Percentiles rank a stretch among this genome's conserved stretches.
Evolutionary conservation across 2,888 invertebrate species (phyloP).

Genomic region (Dryobotodes eremita): DNA sequence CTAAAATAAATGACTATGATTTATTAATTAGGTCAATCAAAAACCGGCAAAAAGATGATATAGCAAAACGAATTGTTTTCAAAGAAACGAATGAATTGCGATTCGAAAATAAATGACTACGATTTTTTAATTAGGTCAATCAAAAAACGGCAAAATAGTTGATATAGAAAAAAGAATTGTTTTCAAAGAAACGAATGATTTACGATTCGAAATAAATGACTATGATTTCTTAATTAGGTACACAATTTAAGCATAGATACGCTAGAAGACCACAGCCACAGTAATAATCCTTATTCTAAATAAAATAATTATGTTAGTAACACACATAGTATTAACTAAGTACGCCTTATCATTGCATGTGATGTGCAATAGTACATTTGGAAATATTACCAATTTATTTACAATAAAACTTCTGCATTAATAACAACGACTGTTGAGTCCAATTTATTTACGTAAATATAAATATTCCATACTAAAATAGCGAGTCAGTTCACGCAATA

Average conservation of each 20-base stretch:
- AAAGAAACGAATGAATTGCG: slow-evolving; percentile 23
- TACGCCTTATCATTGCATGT: slow-evolving; percentile 44
- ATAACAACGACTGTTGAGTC: slow-evolving; percentile 60
- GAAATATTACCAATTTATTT: slow-evolving; percentile 64
- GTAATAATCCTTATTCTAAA: slow-evolving; percentile 78
- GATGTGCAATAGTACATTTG: slow-evolving; percentile 49
- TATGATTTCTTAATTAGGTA: slow-evolving; percentile 81
- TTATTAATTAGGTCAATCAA: slow-evolving; percentile 72
- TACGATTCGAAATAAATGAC: slow-evolving; percentile 69
- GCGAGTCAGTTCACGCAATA: slow-evolving; percentile 78
- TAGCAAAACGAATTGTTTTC: neutral
- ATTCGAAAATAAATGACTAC: slow-evolving; percentile 75
- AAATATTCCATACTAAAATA: slow-evolving; percentile 56
- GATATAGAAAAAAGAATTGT: too few relatives aligned
- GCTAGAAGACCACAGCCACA: slow-evolving; percentile 85
- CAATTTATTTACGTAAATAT: slow-evolving; percentile 50
- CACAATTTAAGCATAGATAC: slow-evolving; percentile 69
- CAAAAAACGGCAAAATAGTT: neutral
- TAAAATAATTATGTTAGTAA: slow-evolving; percentile 60
- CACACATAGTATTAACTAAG: slow-evolving; percentile 24
- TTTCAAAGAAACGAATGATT: slow-evolving; percentile 31
- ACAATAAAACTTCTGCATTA: slow-evolving; percentile 56
- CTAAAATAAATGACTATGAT: slow-evolving; percentile 79
- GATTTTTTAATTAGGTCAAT: slow-evolving; percentile 77
- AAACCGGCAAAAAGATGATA: neutral